Conservation (phyloP, 2,113 vertebrate genomes). For the Dasyurus viverrinus region DNA sequence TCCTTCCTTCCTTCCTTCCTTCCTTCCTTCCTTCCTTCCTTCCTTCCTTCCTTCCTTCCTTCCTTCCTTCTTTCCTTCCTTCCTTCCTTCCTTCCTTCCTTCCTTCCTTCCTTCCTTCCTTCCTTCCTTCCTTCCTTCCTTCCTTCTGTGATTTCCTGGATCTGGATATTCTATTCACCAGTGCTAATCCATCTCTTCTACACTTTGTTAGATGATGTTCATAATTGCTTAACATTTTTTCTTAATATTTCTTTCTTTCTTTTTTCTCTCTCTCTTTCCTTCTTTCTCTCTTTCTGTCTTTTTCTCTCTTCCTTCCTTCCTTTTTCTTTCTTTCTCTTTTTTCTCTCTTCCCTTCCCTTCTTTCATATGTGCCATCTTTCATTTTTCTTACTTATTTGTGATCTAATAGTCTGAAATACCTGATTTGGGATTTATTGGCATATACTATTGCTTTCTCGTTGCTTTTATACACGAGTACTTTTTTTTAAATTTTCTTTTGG, state of each 20-base stretch:
- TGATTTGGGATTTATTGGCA: background rate
- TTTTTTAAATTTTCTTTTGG: no score
- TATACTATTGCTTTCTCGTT: background rate
- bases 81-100: no score
- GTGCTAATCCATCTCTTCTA: background rate
- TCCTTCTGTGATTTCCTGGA: background rate
- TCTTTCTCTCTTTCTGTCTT: background rate
- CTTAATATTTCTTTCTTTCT: background rate
- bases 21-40: no score
- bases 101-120: background rate
- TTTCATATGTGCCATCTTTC: background rate
- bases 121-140: background rate
- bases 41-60: no score
- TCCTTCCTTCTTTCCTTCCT: no score
- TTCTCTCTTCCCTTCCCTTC: no score
- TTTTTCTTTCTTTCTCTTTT: background rate
- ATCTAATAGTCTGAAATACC: background rate
- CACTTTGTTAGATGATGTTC: background rate
- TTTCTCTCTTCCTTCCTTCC: background rate
- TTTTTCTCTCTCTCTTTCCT: no score
- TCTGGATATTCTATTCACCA: background rate
- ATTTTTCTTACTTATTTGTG: background rate
- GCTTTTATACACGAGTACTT: background rate
- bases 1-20: no score
- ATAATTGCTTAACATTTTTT: background rate